These are phyloP conservation scores for Pangasius djambal DNA, from an alignment of 2,797 vertebrate species.

Conservation along the genomic window DNA sequence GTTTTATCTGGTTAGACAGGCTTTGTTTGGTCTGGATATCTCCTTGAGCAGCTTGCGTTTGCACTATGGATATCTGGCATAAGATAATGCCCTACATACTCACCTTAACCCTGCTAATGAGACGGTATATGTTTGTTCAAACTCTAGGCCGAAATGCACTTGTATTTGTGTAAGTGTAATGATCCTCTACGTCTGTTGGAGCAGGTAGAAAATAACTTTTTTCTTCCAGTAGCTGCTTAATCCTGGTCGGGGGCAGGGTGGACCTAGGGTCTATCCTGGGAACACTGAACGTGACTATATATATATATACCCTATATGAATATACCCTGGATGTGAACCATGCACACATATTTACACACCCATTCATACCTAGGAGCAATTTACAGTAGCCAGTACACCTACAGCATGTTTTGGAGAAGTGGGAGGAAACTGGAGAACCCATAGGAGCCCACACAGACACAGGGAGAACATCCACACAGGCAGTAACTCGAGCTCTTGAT, in stretches of 20 bases:
- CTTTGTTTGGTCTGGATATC: conserved; percentile 86
- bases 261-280: not conserved
- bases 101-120: conserved; percentile 71
- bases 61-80: conserved; percentile 80
- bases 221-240: not conserved
- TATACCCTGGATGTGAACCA: not conserved
- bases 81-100: conserved; percentile 73
- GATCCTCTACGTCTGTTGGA: not conserved
- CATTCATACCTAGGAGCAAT: not conserved
- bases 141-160: not conserved
- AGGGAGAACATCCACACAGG: not conserved
- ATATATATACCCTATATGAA: not conserved
- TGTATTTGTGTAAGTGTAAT: not conserved
- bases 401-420: not conserved
- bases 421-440: not conserved
- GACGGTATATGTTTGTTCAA: conserved; percentile 12
- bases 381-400: not conserved
- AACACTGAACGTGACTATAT: not conserved
- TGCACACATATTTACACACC: not conserved
- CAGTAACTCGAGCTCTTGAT: not conserved
- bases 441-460: not conserved
- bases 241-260: not conserved
- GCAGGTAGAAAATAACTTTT: not conserved
- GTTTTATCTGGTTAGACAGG: conserved; percentile 79
- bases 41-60: conserved; percentile 82